Base-by-base conservation (phyloP, 37 sponge, comb jelly and placozoan species). In the Aplysina aerophoba region DNA sequence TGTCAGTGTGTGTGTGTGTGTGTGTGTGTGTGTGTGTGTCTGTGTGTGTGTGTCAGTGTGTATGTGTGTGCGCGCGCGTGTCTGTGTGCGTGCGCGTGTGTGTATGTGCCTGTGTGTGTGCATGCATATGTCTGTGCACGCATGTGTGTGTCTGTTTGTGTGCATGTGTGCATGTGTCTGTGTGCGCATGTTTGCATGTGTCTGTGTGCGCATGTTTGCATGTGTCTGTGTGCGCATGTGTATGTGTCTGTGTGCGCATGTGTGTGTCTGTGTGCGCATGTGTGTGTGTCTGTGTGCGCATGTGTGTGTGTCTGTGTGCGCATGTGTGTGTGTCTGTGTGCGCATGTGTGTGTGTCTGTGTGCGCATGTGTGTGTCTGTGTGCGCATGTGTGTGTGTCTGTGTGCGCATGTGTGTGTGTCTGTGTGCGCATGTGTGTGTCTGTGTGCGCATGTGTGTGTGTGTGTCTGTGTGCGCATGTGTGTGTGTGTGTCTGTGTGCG, bases 311-410 rank as follows among this genome's bases (percentile, higher is more conserved):
- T 77, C 44, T 77, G 40, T 33, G 38, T 77, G 4, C 36, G 79
- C 15, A 38, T 77, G 79, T 33, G 41, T 33, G 40, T 33, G 4
- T 33, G 79, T 77, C 44, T 33, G 4, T 77, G 40, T 20, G 79
- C 36, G 79, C 36, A 38, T 33, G 38, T 77, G 4, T 77, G 79
- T 0, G 40, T 77, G 79, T 33, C 19, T 33, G 40, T 33, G 4
- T 33, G 79, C 36, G 79, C 36, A 21, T 77, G 40, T 20, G 79
- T 77, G 79, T 77, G 40, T 33, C 20, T 77, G 4, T 77, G 79
- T 33, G 41, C 36, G 40, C 36, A 22, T 33, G 79, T 77, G 79
- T 33, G 4, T 77, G 40, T 20, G 79, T 77, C 44, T 77, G 40
- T 33, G 38, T 77, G 4, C 36, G 79, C 15, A 38, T 77, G 79